Base-by-base conservation (phyloP, 2,888 invertebrate species). In the Sphinx pinastri region DNA sequence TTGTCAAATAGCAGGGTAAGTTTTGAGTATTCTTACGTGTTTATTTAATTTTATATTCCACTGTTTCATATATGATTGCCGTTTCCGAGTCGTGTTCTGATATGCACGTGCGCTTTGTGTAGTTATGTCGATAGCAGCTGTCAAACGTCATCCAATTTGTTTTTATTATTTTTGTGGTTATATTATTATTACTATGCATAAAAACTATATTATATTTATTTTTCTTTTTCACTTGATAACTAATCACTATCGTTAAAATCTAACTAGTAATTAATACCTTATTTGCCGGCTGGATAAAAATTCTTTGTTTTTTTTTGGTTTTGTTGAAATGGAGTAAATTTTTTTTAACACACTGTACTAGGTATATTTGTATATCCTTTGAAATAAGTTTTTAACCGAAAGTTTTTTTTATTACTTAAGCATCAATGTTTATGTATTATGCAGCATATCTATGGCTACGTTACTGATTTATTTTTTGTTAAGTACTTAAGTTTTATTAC, bases 1-100 rank as follows among this genome's bases (percentile, higher is more conserved):
- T 90, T 93, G 79, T 90, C 90, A 78, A 91, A 93, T 91, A 93
- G 84, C 85, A 91, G 88, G 88, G 94, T 94, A 80, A 89, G 94
- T 92, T 77, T 79, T 55, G 72, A 70, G 79, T 77, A 70, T 75
- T 79, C 79, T 81, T 74, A 72, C 73, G 72, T 75, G 63, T 69
- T 80, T 75, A 72, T 71, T 68, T 73, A 70, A 71, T 73, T 78
- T 81, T 83, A 80, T 74, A 76, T 77, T 60, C 57, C 68, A 60
- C 57, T 75, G 77, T 88, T 91, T 92, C 86, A 90, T 90, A 84
- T 81, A 92, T 73, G 76, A 88, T 81, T 86, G 72, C 74, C 74
- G 79, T 79, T 87, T 87, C 77, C 72, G 74, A 81, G 78, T 81
- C 78, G 71, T 76, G 84, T 87, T 87, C 85, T 80, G 76, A 75